Conservation (phyloP, 2,888 invertebrate genomes). For the Drosophila imparisetae region DNA sequence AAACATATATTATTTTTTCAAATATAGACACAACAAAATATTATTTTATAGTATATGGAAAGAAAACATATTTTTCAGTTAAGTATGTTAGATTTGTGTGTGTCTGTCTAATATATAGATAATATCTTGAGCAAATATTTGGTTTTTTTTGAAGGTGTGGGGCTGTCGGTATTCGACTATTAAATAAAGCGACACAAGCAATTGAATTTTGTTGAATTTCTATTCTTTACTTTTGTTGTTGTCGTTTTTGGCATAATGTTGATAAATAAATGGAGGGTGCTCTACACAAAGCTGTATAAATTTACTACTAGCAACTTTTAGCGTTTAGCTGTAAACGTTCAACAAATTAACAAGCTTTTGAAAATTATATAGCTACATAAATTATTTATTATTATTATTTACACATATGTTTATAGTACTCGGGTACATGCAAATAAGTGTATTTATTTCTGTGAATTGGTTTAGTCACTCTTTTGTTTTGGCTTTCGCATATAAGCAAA, state of each 20-base stretch:
- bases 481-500: constrained; percentile 24
- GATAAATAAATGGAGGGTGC: background rate
- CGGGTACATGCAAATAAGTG: background rate
- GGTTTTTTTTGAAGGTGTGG: constrained; percentile 34
- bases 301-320: constrained; percentile 5
- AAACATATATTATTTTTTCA: constrained; percentile 42
- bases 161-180: constrained; percentile 37
- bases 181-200: constrained; percentile 42
- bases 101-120: constrained; percentile 33
- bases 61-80: constrained; percentile 4
- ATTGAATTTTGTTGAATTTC: constrained; percentile 37
- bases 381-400: background rate
- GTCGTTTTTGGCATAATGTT: constrained; percentile 17
- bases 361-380: constrained; percentile 25
- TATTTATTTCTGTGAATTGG: constrained; percentile 4
- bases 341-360: constrained; percentile 62
- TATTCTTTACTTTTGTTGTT: background rate
- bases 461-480: constrained; percentile 35
- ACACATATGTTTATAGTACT: background rate
- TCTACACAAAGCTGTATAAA: constrained; percentile 2
- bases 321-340: constrained; percentile 33
- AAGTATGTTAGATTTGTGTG: background rate
- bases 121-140: constrained; percentile 59
- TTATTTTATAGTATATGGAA: constrained; percentile 24
- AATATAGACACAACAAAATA: constrained; percentile 61